Conservation (phyloP, 2,797 vertebrate species). For the Chelidonichthys spinosus region DNA sequence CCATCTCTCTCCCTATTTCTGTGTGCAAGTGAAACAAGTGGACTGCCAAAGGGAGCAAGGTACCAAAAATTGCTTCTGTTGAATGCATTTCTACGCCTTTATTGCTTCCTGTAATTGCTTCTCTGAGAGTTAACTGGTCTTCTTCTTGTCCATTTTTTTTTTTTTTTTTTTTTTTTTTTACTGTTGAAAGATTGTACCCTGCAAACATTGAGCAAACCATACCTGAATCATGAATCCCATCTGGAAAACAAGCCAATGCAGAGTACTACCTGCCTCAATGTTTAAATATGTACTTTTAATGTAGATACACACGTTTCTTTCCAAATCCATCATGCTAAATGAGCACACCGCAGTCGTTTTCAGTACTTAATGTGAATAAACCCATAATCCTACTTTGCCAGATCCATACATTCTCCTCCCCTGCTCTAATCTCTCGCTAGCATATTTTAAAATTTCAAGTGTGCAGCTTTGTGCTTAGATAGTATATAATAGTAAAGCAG, state of each 20-base stretch:
- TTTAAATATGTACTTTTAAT: not conserved
- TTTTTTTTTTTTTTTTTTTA: slow-evolving; percentile 43
- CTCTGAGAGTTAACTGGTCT: slow-evolving; percentile 78
- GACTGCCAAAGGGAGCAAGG: slow-evolving; percentile 76
- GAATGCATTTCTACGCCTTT: slow-evolving; percentile 82
- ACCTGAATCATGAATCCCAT: slow-evolving; percentile 59
- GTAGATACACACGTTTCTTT: not conserved
- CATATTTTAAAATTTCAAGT: slow-evolving; percentile 22
- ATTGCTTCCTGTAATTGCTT: slow-evolving; percentile 86
- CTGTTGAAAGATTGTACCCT: slow-evolving; percentile 63
- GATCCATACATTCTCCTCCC: slow-evolving; percentile 8
- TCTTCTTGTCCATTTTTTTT: slow-evolving; percentile 72
- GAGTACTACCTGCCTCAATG: not conserved
- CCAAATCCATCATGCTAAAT: not conserved
- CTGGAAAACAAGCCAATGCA: slow-evolving; percentile 46
- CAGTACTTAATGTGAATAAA: slow-evolving; percentile 17
- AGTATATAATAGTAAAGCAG: slow-evolving; percentile 14
- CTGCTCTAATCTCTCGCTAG: slow-evolving; percentile 1
- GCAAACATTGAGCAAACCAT: slow-evolving; percentile 55
- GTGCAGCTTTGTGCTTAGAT: slow-evolving; percentile 18
- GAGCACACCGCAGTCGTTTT: not conserved
- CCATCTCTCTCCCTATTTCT: slow-evolving; percentile 23
- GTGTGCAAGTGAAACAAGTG: slow-evolving; percentile 72
- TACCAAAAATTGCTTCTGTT: slow-evolving; percentile 81
- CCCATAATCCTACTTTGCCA: slow-evolving; percentile 31